A percentile compares a stretch with the other conserved stretches of the same genome.
Evolutionary conservation across 2,888 invertebrate genomes (phyloP).

Genomic region (Bruchidius siliquastri): DNA sequence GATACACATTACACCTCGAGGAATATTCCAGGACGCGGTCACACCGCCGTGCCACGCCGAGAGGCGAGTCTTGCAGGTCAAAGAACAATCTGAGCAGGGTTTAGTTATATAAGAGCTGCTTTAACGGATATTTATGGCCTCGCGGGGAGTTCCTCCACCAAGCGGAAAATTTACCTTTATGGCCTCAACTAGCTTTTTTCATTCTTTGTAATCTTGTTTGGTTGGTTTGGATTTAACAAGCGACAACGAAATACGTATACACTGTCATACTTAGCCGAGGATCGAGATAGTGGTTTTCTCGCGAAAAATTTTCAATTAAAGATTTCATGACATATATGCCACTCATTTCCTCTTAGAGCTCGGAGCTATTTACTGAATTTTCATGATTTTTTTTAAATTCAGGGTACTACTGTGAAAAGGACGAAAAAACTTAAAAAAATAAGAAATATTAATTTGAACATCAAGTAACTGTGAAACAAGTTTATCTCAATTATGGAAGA

Average conservation of each 20-base stretch:
- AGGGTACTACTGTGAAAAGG: no score
- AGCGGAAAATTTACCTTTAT: constrained; percentile 17
- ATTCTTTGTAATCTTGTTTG: neutral
- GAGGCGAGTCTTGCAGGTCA: constrained; percentile 40
- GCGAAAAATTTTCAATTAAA: no score
- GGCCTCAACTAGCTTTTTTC: neutral
- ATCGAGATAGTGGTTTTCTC: no score
- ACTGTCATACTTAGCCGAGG: no score
- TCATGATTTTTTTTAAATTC: no score
- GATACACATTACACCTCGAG: constrained; percentile 46
- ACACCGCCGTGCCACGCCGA: constrained; percentile 43
- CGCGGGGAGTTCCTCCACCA: constrained; percentile 16
- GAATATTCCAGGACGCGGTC: constrained; percentile 35
- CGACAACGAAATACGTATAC: neutral
- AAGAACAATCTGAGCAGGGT: constrained; percentile 36
- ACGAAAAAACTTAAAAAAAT: no score
- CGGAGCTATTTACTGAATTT: no score
- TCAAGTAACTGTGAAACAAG: no score
- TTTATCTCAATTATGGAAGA: no score
- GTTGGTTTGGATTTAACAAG: neutral
- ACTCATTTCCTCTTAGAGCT: no score
- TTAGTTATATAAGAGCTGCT: neutral
- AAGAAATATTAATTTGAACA: no score
- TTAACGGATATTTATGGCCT: constrained; percentile 34
- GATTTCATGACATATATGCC: no score